These are phyloP conservation scores for Tiliacea citrago DNA, from an alignment of 2,888 invertebrate species.

Conservation along the genomic window DNA sequence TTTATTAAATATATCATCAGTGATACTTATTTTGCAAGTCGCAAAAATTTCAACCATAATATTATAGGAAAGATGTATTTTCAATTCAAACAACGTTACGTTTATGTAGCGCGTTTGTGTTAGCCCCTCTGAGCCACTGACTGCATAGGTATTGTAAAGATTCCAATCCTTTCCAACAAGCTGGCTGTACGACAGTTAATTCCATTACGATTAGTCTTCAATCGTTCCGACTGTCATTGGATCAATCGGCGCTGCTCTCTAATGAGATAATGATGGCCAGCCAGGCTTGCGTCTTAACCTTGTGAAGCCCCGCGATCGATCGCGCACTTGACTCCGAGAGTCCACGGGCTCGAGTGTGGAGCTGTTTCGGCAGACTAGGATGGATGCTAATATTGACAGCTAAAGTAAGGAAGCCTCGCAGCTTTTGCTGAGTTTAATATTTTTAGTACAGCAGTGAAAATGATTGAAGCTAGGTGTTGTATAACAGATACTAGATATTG, in stretches of 20 bases:
- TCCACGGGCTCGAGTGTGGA: neutral
- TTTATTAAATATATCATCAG: too few species aligned
- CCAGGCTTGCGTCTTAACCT: slow-evolving; percentile 74
- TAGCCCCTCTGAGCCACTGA: too few species aligned
- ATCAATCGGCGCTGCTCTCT: slow-evolving; percentile 46
- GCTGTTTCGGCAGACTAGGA: slow-evolving; percentile 46
- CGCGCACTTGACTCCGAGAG: slow-evolving; percentile 57
- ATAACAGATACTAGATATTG: neutral
- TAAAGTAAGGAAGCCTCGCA: slow-evolving; percentile 24
- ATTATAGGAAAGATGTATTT: neutral
- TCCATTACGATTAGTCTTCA: slow-evolving; percentile 33
- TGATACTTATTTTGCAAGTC: neutral
- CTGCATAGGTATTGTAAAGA: neutral
- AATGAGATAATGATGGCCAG: slow-evolving; percentile 74
- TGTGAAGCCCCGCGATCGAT: slow-evolving; percentile 76
- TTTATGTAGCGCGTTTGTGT: neutral
- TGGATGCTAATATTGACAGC: slow-evolving; percentile 9
- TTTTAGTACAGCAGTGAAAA: neutral
- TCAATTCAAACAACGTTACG: neutral
- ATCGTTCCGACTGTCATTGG: slow-evolving; percentile 37
- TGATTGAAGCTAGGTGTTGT: too few species aligned
- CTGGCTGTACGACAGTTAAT: slow-evolving; percentile 7
- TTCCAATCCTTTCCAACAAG: neutral
- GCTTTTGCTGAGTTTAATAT: neutral
- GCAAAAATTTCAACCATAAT: neutral